Evolutionary conservation across 2,113 vertebrate genomes (phyloP).

Genomic region (Empidonax traillii): DNA sequence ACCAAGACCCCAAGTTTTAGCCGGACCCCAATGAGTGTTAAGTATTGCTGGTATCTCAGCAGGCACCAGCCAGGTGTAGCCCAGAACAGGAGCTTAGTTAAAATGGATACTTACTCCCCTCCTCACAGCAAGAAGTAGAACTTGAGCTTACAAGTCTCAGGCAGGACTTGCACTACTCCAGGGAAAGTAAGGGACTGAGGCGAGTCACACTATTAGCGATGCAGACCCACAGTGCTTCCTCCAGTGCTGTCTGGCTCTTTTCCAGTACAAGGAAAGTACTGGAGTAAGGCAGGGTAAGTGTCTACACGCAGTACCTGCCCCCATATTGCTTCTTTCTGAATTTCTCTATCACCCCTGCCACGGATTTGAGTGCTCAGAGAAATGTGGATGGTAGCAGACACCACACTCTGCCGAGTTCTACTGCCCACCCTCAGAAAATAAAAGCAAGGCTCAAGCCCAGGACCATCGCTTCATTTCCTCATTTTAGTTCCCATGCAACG

Average conservation of each 20-base stretch:
- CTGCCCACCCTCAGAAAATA: not conserved
- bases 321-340: not conserved
- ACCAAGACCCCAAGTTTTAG: not conserved
- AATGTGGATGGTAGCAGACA: not conserved
- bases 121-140: not conserved
- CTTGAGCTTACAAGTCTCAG: not conserved
- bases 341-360: not conserved
- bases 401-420: not conserved
- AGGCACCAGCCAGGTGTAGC: not conserved
- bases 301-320: not conserved
- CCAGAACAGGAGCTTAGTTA: not conserved
- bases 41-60: not conserved
- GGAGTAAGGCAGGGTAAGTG: not conserved
- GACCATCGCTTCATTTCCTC: not conserved
- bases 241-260: not conserved
- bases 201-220: too few relatives aligned
- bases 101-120: not conserved
- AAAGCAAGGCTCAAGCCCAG: not conserved
- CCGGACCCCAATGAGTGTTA: not conserved
- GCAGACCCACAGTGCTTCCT: not conserved
- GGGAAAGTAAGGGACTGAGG: not conserved
- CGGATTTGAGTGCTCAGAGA: not conserved
- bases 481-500: not conserved
- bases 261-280: not conserved
- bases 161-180: not conserved